Conservation (phyloP, 2,113 vertebrate genomes). For the Pomatostomus ruficeps region DNA sequence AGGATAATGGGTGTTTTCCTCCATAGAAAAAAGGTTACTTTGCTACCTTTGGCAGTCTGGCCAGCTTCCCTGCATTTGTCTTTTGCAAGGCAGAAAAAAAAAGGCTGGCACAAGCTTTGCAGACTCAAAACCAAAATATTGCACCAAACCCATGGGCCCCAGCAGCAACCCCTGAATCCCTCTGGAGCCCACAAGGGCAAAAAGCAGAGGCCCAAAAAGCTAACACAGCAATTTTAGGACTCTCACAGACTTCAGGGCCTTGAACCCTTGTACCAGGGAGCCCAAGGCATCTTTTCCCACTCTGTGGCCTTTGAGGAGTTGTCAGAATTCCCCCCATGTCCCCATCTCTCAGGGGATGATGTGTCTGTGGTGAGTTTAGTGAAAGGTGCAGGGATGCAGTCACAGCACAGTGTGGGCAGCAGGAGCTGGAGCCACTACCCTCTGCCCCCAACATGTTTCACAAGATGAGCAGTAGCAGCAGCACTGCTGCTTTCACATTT, state of each 20-base stretch:
- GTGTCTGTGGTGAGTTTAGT: neutral
- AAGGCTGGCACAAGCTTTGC: neutral
- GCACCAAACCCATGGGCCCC: neutral
- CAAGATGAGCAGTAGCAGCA: neutral
- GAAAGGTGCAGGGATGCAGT: neutral
- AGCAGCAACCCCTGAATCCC: neutral
- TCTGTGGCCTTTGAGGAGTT: neutral
- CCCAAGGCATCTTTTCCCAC: neutral
- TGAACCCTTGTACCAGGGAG: neutral
- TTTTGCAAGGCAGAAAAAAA: neutral
- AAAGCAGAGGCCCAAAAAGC: neutral
- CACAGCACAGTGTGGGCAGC: neutral
- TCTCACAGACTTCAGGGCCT: neutral
- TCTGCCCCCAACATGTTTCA: neutral
- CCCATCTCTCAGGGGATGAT: neutral
- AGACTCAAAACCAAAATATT: neutral
- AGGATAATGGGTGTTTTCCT: neutral
- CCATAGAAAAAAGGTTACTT: neutral
- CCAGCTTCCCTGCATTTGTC: neutral
- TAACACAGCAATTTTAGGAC: neutral
- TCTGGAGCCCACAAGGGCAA: rapidly evolving
- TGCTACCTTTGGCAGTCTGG: neutral
- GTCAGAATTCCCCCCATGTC: neutral
- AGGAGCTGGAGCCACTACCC: neutral
- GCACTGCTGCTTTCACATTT: neutral